Evolutionary conservation across 2,888 invertebrate species (phyloP), one percentile per base, ranked within the genome.

Genomic region (Ennomos erosarius): DNA sequence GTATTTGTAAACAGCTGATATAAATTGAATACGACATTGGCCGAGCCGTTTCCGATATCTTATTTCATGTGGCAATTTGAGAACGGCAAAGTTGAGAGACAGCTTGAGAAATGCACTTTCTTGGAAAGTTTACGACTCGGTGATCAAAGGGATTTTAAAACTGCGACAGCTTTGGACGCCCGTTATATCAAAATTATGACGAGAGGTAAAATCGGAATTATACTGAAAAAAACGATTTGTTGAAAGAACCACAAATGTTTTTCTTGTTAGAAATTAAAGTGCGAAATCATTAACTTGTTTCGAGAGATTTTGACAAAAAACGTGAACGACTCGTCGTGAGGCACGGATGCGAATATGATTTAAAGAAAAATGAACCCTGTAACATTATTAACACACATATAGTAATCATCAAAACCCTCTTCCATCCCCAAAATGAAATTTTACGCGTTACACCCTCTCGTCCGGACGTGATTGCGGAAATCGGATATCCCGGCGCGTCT

Each of bases 1-100:
- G 43, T 64, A 62, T 70, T 65, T 67, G 65, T 74, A 71, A 68
- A 71, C 64, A 65, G 34, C 42, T 16, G 16, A 37, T 60, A 46
- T 46, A 65, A 59, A 67, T 62, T 55, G 58, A 54, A 60, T 26
- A 5, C 26, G 26, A 26, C 26, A 26, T 26, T 26, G 35, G 26
- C 33, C 36, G 34, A 45, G 40, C 40, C 36, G 26, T 26, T 56
- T 50, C 39, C 50, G 10, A 11, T 47, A 34, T 46, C 39, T 46
- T 45, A 46, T 54, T 42, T 47, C 39, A 39, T 52, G 36, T 13
- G 33, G 39, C 39, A 33, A 11, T 48, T n/a, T 33, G 39, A 11
- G 1, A 26, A 16, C 16, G 9, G 12, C 26, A 48, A 9, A 46
- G 36, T 9, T 2, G 44, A 34, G 10, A 46, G 36, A 42, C 8